Conservation (phyloP, 2,888 invertebrate species). For the Yponomeuta evonymella region DNA sequence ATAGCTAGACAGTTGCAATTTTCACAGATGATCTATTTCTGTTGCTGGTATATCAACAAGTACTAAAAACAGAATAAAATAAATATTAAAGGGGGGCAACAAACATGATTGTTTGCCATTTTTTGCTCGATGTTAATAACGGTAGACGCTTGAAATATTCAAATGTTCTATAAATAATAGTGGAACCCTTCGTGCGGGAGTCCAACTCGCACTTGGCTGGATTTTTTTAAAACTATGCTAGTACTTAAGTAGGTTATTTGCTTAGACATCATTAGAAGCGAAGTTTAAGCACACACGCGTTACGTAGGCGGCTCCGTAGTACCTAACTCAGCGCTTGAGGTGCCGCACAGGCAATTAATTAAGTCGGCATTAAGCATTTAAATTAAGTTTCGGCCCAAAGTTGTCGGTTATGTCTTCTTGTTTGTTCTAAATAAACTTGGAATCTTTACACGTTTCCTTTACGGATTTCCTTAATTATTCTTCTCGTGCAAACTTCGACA, state of each 20-base stretch:
- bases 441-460: conserved; percentile 25
- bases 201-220: no score
- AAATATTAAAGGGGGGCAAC: no score
- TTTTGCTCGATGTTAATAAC: no score
- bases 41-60: no score
- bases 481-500: conserved; percentile 26
- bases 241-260: background rate
- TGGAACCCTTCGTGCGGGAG: no score
- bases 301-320: background rate
- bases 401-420: conserved; percentile 3
- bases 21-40: no score
- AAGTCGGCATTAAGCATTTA: conserved; percentile 9
- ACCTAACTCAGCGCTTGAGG: background rate
- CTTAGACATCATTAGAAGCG: background rate
- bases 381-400: conserved; percentile 9
- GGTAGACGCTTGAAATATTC: no score
- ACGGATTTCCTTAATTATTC: conserved; percentile 28
- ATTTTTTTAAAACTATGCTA: background rate
- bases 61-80: no score
- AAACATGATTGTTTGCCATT: no score
- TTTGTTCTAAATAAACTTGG: conserved; percentile 11
- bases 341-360: conserved; percentile 8
- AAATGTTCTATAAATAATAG: no score
- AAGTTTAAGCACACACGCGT: no score
- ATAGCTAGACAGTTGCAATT: no score